A percentile compares a stretch with the other conserved stretches of the same genome.
These are phyloP conservation scores for Anarrhichthys ocellatus DNA, from an alignment of 2,113 vertebrate genomes.

Conservation along the genomic window DNA sequence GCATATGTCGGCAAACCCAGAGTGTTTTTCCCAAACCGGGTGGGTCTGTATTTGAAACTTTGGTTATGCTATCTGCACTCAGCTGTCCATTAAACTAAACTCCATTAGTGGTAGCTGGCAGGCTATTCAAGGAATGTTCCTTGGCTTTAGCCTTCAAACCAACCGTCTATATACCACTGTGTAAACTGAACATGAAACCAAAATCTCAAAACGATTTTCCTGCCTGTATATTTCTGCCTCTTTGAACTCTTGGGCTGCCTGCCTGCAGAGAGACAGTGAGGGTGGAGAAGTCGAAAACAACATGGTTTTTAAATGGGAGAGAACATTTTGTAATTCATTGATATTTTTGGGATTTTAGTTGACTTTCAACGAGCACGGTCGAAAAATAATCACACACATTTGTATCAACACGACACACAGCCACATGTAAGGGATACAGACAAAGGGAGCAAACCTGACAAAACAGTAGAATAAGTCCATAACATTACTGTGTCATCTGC, in stretches of 20 bases:
- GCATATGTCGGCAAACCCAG: neutral
- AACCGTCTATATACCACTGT: constrained; percentile 75
- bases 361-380: neutral
- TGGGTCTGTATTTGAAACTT: constrained; percentile 54
- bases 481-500: constrained; percentile 36
- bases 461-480: constrained; percentile 18
- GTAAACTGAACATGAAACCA: constrained; percentile 80
- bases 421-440: constrained; percentile 1
- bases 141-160: constrained; percentile 81
- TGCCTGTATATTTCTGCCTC: constrained; percentile 75
- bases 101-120: constrained; percentile 84
- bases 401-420: neutral
- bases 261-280: constrained; percentile 48
- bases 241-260: constrained; percentile 77
- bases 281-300: constrained; percentile 53
- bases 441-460: constrained; percentile 11
- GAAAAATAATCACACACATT: neutral
- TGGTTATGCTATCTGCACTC: constrained; percentile 66
- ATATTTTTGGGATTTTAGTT: constrained; percentile 16
- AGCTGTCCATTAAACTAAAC: constrained; percentile 73
- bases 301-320: neutral
- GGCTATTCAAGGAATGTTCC: constrained; percentile 82
- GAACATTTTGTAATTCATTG: constrained; percentile 29
- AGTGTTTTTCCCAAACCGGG: constrained; percentile 42
- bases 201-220: constrained; percentile 80